These are phyloP conservation scores for Rutpela maculata DNA, from an alignment of 2,888 invertebrate genomes.

Conservation along the genomic window DNA sequence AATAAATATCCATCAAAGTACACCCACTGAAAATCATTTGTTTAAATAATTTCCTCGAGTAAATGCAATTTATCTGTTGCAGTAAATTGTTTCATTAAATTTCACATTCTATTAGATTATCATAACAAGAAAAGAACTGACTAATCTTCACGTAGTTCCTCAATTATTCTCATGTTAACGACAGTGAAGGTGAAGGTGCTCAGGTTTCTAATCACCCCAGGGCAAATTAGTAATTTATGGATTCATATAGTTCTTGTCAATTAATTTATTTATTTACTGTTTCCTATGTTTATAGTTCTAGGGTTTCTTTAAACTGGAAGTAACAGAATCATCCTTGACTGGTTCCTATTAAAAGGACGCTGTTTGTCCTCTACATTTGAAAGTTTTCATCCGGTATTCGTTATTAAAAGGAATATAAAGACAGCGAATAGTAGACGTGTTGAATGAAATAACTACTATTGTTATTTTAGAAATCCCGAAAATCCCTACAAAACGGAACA, in stretches of 20 bases:
- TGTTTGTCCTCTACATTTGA: conserved; percentile 2
- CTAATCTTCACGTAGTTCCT: neutral
- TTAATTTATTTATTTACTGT: neutral
- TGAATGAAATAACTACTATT: too few relatives aligned
- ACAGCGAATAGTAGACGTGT: too few relatives aligned
- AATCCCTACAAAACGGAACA: too few relatives aligned
- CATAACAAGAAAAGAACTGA: neutral
- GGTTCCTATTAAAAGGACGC: neutral
- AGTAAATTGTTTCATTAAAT: neutral
- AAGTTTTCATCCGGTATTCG: neutral
- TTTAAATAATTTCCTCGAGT: neutral
- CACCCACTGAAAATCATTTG: neutral
- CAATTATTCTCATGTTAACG: neutral
- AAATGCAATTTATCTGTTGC: neutral
- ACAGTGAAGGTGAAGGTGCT: neutral
- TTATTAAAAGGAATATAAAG: too few relatives aligned
- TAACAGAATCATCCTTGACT: neutral
- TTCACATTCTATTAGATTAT: neutral
- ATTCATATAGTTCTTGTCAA: neutral
- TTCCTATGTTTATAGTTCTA: neutral
- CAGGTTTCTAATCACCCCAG: neutral
- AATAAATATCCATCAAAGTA: neutral
- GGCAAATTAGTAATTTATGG: neutral
- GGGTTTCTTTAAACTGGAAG: too few relatives aligned
- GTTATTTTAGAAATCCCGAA: too few relatives aligned